Conservation (phyloP, 2,888 invertebrate genomes). For the Cryptophagus acutangulus region DNA sequence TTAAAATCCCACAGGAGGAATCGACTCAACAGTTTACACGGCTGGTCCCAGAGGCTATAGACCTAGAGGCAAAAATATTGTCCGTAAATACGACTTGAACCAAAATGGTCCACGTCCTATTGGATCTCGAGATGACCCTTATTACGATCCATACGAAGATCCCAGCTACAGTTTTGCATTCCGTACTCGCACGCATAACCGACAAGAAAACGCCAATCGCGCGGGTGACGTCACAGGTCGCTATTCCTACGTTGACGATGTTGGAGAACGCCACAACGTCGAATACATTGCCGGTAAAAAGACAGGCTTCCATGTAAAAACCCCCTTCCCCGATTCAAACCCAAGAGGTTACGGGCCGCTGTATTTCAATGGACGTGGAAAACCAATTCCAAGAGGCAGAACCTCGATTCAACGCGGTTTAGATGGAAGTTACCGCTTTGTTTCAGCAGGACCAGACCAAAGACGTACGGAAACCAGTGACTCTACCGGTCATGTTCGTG, state of each 20-base stretch:
- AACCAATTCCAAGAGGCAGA: conserved; percentile 61
- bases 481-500: conserved; percentile 65
- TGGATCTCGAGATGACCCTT: conserved; percentile 64
- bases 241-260: conserved; percentile 69
- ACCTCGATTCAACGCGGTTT: conserved; percentile 67
- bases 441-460: conserved; percentile 72
- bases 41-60: conserved; percentile 75
- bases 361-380: conserved; percentile 61
- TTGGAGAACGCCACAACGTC: conserved; percentile 70
- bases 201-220: conserved; percentile 54
- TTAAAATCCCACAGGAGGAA: conserved; percentile 45
- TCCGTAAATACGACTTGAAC: conserved; percentile 65
- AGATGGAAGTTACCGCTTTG: conserved; percentile 71
- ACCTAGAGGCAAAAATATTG: conserved; percentile 71
- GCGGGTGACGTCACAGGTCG: conserved; percentile 51
- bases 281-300: conserved; percentile 71
- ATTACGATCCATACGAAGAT: conserved; percentile 71
- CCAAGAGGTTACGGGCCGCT: conserved; percentile 59
- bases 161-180: conserved; percentile 69
- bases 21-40: conserved; percentile 68
- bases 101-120: conserved; percentile 59
- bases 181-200: conserved; percentile 62
- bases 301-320: conserved; percentile 71
- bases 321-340: conserved; percentile 63
- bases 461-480: conserved; percentile 70